Evolutionary conservation across 2,888 invertebrate species (phyloP).

Genomic region (Eueremaeus valkanovi): DNA sequence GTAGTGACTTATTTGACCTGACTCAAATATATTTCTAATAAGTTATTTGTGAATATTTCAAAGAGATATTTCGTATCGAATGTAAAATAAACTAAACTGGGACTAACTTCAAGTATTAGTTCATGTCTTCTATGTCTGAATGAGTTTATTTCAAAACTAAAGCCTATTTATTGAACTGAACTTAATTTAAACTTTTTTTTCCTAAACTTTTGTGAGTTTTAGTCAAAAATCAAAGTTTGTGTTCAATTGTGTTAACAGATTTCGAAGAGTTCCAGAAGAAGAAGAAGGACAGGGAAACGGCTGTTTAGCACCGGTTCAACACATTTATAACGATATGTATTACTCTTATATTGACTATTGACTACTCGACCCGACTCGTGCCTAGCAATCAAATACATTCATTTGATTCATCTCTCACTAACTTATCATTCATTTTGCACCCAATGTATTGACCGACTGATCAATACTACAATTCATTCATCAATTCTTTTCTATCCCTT

Average conservation of each 20-base stretch:
- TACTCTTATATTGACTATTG: neutral
- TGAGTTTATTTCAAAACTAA: slow-evolving; percentile 6
- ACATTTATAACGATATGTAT: neutral
- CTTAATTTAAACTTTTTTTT: too few species aligned
- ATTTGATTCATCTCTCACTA: slow-evolving; percentile 1
- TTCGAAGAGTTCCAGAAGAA: slow-evolving; percentile 13
- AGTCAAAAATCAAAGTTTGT: neutral
- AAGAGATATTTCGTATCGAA: too few species aligned
- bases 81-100: too few species aligned
- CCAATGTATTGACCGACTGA: neutral
- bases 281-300: slow-evolving; percentile 36
- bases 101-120: too few species aligned
- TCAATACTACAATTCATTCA: neutral
- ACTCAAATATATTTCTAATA: too few species aligned
- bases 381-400: slow-evolving; percentile 17
- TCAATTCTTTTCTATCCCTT: neutral
- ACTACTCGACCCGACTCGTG: slow-evolving; percentile 7
- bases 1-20: too few species aligned
- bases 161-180: too few species aligned
- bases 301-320: slow-evolving; percentile 29
- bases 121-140: neutral
- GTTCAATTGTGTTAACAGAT: slow-evolving; percentile 24
- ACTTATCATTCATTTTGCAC: slow-evolving; percentile 16
- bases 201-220: too few species aligned
- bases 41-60: too few species aligned